Conservation (phyloP, 2,797 vertebrate species). For the Pelobates cultripes region DNA sequence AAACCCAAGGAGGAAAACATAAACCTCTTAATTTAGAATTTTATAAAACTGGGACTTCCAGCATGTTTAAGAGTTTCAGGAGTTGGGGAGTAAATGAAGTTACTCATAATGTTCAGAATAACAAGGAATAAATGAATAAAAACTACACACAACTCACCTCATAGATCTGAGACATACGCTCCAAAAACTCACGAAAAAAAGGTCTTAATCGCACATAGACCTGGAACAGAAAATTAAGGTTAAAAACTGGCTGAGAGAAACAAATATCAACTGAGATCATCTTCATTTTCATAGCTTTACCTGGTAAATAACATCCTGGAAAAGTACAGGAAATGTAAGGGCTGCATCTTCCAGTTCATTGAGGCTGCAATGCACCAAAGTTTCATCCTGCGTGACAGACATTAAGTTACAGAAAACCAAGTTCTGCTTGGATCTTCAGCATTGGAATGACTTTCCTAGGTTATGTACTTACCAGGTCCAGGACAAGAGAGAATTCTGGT, state of each 20-base stretch:
- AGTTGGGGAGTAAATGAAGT: not conserved
- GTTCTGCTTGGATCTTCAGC: too few species aligned
- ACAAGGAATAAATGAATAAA: not conserved
- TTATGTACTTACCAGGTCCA: constrained; percentile 84
- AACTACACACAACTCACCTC: constrained; percentile 77
- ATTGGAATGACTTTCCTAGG: constrained; percentile 32
- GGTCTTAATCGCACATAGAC: constrained; percentile 96
- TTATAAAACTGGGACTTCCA: too few species aligned
- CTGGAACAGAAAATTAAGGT: constrained; percentile 64
- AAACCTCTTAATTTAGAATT: too few species aligned
- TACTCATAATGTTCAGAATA: not conserved
- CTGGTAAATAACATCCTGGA: constrained; percentile 99
- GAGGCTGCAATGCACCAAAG: constrained; percentile 96
- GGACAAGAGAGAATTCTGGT: constrained; percentile 95
- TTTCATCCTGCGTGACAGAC: constrained; percentile 85
- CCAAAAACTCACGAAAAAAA: constrained; percentile 97
- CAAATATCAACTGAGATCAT: not conserved
- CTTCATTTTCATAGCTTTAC: constrained; percentile 62
- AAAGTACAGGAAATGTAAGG: constrained; percentile 97
- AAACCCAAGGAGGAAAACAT: too few species aligned
- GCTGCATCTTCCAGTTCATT: constrained; percentile 97
- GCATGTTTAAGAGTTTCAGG: too few species aligned
- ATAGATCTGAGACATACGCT: constrained; percentile 98
- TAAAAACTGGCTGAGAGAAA: not conserved
- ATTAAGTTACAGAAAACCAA: not conserved